Evolutionary conservation across 2,888 invertebrate species (phyloP).

Genomic region (Bibio marci): DNA sequence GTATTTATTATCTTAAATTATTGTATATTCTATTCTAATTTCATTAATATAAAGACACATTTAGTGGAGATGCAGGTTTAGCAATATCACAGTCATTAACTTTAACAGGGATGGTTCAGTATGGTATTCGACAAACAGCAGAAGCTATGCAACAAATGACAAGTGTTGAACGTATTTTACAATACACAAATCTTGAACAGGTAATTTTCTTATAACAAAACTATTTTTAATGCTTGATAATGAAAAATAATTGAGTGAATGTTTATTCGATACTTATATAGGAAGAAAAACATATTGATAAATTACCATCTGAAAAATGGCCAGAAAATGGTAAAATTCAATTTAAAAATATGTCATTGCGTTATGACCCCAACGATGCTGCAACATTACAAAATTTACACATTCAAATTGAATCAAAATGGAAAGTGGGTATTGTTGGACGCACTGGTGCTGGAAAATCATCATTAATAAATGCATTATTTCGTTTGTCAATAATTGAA

Average conservation of each 20-base stretch:
- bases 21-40: background rate
- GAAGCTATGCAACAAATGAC: constrained; percentile 56
- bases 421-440: constrained; percentile 36
- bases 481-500: constrained; percentile 30
- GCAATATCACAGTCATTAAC: constrained; percentile 51
- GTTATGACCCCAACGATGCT: constrained; percentile 32
- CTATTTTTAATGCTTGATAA: background rate
- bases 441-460: constrained; percentile 64
- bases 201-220: background rate
- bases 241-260: background rate
- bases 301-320: constrained; percentile 3
- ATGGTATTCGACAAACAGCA: constrained; percentile 47
- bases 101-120: constrained; percentile 55
- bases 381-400: constrained; percentile 53
- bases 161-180: constrained; percentile 52
- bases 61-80: constrained; percentile 52
- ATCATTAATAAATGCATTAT: constrained; percentile 28
- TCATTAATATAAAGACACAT: constrained; percentile 20
- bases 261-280: background rate
- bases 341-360: constrained; percentile 33
- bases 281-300: constrained; percentile 1
- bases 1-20: background rate
- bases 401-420: constrained; percentile 41
- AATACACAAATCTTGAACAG: constrained; percentile 49
- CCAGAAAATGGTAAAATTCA: constrained; percentile 25